These are phyloP conservation scores for Paragorgia papillata DNA, from an alignment of 92 coral and sea anemone species.

Conservation along the genomic window DNA sequence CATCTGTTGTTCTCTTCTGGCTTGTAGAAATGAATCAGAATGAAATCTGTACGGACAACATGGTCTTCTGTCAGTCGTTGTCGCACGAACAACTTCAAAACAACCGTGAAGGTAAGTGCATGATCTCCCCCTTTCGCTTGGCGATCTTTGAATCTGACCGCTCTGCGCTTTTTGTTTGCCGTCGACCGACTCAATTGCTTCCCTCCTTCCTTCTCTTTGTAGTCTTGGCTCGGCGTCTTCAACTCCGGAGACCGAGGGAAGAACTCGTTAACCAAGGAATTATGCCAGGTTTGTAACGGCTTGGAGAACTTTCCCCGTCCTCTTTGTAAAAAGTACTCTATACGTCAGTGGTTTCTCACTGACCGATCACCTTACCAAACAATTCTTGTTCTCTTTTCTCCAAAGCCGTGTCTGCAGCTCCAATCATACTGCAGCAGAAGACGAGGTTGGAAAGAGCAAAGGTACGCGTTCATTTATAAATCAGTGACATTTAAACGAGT, in stretches of 20 bases:
- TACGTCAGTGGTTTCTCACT: neutral
- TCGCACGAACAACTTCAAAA: constrained; percentile 79
- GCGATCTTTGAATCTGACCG: constrained; percentile 17
- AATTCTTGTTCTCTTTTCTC: constrained; percentile 25
- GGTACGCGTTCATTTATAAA: constrained; percentile 48
- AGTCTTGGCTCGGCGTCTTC: constrained; percentile 90
- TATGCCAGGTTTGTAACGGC: constrained; percentile 84
- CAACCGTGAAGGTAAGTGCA: constrained; percentile 77
- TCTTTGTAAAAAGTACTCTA: no score
- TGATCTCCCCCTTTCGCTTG: constrained; percentile 30
- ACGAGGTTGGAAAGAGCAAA: constrained; percentile 91
- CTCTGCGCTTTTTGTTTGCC: neutral
- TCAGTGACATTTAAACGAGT: neutral
- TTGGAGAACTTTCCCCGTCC: no score
- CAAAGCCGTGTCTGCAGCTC: constrained; percentile 90
- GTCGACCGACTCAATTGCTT: neutral
- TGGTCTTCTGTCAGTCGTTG: constrained; percentile 29
- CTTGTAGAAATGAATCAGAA: constrained; percentile 35
- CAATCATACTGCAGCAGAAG: constrained; percentile 84
- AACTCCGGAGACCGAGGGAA: constrained; percentile 85
- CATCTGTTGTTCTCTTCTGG: constrained; percentile 16
- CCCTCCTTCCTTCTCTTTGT: constrained; percentile 8
- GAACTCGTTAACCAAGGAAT: constrained; percentile 94
- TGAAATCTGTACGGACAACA: constrained; percentile 13
- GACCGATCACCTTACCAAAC: neutral